Percentiles rank a stretch among this genome's conserved stretches.
phyloP scores from a whole-genome alignment of 2,113 vertebrate species.

The Paramisgurnus dabryanus region DNA sequence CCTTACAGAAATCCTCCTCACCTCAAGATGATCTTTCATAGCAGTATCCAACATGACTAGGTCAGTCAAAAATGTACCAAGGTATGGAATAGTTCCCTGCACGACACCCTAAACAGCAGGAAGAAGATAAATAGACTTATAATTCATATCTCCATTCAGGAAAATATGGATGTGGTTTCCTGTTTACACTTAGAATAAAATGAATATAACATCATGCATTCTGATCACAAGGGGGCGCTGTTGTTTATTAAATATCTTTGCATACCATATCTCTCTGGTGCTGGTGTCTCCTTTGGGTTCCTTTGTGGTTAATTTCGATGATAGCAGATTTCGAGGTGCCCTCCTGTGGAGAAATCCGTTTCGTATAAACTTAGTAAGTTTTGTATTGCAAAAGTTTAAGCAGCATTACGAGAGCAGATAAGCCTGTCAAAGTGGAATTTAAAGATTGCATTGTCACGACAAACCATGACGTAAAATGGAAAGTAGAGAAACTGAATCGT shows the following conservation, averaged over 20 bases:
- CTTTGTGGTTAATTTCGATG: constrained; percentile 92
- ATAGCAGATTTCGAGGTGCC: constrained; percentile 98
- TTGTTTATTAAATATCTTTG: neutral
- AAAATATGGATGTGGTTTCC: neutral
- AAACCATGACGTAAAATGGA: constrained; percentile 19
- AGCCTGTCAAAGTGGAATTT: constrained; percentile 22
- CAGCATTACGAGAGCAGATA: neutral
- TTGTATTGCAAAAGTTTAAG: neutral
- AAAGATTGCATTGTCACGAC: neutral
- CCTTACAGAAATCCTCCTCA: constrained; percentile 53
- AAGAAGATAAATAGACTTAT: neutral
- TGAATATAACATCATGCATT: neutral
- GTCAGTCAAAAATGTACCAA: constrained; percentile 96
- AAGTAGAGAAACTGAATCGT: neutral
- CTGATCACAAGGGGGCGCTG: constrained; percentile 13
- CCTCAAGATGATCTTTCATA: constrained; percentile 96
- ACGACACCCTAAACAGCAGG: constrained; percentile 82
- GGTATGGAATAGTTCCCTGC: constrained; percentile 96
- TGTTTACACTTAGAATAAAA: neutral
- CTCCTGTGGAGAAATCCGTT: constrained; percentile 74
- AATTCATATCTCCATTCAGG: neutral
- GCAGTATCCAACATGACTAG: constrained; percentile 98
- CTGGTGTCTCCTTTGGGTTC: constrained; percentile 90
- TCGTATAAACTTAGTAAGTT: constrained; percentile 5
- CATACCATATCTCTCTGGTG: constrained; percentile 89